A percentile compares a stretch with the other conserved stretches of the same genome.
phyloP scores from a whole-genome alignment of 2,113 vertebrate species.

The Pelmatolapia mariae region DNA sequence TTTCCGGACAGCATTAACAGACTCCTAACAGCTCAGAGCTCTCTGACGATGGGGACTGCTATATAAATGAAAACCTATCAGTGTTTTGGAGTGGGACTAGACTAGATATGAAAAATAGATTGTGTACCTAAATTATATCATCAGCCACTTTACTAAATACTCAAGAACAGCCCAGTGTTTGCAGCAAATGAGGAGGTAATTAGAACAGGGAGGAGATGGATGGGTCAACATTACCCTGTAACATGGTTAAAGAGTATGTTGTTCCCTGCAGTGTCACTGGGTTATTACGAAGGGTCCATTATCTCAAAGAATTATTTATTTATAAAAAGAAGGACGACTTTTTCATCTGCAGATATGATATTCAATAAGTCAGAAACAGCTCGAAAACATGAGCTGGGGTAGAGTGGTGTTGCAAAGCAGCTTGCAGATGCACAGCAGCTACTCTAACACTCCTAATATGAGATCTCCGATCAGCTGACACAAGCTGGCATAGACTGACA shows the following conservation, averaged over 20 bases:
- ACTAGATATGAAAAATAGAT: neutral
- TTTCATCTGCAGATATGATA: neutral
- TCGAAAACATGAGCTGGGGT: neutral
- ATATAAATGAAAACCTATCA: neutral
- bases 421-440: neutral
- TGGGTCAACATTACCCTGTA: neutral
- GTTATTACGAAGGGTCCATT: neutral
- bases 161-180: neutral
- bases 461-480: accelerated
- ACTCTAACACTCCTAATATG: accelerated
- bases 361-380: neutral
- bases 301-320: neutral
- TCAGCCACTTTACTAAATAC: neutral
- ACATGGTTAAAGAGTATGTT: neutral
- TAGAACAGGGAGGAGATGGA: neutral
- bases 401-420: neutral
- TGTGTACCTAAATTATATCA: neutral
- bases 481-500: neutral
- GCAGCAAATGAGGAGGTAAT: neutral
- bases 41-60: neutral
- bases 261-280: neutral
- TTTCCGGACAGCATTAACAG: neutral
- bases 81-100: neutral
- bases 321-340: neutral
- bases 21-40: neutral